Percentiles rank a stretch among this genome's conserved stretches.
Conservation (phyloP, 2,797 vertebrate species). For the Emydoidea blandingii region DNA sequence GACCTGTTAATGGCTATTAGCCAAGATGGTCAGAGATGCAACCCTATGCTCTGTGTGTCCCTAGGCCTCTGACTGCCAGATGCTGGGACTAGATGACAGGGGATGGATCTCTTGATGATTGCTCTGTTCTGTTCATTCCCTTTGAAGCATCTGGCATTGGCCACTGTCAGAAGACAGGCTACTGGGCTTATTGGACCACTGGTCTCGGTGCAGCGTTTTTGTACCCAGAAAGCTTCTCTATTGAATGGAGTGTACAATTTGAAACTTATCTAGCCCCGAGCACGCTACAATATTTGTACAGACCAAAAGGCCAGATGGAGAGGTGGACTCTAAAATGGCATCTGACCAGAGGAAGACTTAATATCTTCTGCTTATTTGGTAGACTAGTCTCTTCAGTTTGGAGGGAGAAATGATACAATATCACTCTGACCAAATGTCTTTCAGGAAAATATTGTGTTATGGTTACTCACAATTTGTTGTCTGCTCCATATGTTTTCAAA, state of each 20-base stretch:
- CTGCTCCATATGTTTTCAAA: accelerated
- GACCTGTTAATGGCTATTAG: not conserved
- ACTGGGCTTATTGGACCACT: not conserved
- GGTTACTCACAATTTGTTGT: not conserved
- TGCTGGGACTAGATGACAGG: not conserved
- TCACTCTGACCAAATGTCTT: accelerated
- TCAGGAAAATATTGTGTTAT: not conserved
- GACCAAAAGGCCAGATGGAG: not conserved
- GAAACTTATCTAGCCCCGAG: not conserved
- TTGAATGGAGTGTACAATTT: not conserved
- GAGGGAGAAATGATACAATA: not conserved
- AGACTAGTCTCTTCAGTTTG: not conserved
- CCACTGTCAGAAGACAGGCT: not conserved
- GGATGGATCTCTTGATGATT: not conserved
- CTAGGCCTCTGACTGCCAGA: not conserved
- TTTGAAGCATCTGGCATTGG: not conserved
- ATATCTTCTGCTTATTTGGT: not conserved
- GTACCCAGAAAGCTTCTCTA: not conserved
- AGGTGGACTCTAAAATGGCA: not conserved
- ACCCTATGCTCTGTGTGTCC: not conserved
- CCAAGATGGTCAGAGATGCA: not conserved
- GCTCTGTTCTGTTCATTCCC: not conserved
- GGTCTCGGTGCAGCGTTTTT: not conserved
- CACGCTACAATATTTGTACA: accelerated
- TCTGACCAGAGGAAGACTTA: not conserved